Percentiles rank a stretch among this genome's conserved stretches.
Conservation (phyloP, 2,113 vertebrate genomes). For the Callospermophilus lateralis region DNA sequence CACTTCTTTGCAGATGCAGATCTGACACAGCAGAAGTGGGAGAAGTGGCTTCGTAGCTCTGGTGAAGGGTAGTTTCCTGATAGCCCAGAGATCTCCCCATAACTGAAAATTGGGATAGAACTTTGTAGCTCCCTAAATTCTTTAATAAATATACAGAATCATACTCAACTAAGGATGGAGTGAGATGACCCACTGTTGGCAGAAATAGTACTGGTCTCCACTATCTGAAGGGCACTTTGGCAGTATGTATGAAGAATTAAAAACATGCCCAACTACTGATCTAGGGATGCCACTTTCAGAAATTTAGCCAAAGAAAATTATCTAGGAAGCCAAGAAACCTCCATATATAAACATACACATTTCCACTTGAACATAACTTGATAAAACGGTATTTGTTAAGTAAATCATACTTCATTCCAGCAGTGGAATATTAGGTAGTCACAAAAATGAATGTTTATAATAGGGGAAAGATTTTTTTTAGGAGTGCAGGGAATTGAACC, state of each 20-base stretch:
- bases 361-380: background rate
- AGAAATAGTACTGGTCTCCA: background rate
- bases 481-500: background rate
- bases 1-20: constrained; percentile 16
- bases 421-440: background rate
- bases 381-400: background rate
- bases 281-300: background rate
- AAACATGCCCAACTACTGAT: background rate
- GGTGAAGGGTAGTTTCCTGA: background rate
- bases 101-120: background rate
- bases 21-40: background rate
- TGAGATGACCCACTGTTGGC: background rate
- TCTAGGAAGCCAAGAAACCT: background rate
- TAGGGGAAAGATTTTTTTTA: background rate
- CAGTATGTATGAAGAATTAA: background rate
- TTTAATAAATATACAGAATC: background rate
- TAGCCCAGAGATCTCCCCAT: background rate
- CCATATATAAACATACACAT: background rate
- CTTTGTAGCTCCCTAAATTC: background rate
- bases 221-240: background rate
- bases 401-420: background rate
- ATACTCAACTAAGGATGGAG: background rate
- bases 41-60: background rate
- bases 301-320: background rate
- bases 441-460: background rate